A percentile compares a stretch with the other conserved stretches of the same genome.
Conservation (phyloP, 2,113 vertebrate genomes). For the Lagopus muta region DNA sequence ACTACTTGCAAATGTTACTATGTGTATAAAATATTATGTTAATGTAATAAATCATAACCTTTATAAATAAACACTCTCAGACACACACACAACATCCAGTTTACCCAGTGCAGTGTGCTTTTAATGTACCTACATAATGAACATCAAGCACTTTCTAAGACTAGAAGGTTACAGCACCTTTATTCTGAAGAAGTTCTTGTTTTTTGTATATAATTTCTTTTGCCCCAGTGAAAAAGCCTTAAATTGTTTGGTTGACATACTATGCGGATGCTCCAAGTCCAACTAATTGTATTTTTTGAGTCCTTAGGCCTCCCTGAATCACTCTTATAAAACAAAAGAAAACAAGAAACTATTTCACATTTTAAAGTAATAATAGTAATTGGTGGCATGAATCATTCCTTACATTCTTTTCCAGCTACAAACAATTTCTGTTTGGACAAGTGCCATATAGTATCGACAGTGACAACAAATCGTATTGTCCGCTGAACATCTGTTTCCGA, state of each 20-base stretch:
- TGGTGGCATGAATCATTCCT: constrained; percentile 79
- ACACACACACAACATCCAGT: neutral
- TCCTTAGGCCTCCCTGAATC: neutral
- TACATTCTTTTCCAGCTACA: constrained; percentile 79
- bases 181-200: neutral
- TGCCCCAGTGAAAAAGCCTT: neutral
- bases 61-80: neutral
- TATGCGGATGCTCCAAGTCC: neutral
- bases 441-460: constrained; percentile 78
- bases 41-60: neutral
- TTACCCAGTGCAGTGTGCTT: neutral
- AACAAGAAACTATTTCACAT: constrained; percentile 4
- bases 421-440: constrained; percentile 81
- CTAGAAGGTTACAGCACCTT: neutral
- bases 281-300: constrained; percentile 16
- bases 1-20: neutral
- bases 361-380: constrained; percentile 48
- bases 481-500: constrained; percentile 87
- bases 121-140: neutral
- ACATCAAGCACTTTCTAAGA: neutral
- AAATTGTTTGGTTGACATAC: neutral
- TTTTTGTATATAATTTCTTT: neutral
- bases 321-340: constrained; percentile 59
- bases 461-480: constrained; percentile 84
- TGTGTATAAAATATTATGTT: neutral